Evolutionary conservation across 2,113 vertebrate genomes (phyloP).

Genomic region (Himantopus leucocephalus): DNA sequence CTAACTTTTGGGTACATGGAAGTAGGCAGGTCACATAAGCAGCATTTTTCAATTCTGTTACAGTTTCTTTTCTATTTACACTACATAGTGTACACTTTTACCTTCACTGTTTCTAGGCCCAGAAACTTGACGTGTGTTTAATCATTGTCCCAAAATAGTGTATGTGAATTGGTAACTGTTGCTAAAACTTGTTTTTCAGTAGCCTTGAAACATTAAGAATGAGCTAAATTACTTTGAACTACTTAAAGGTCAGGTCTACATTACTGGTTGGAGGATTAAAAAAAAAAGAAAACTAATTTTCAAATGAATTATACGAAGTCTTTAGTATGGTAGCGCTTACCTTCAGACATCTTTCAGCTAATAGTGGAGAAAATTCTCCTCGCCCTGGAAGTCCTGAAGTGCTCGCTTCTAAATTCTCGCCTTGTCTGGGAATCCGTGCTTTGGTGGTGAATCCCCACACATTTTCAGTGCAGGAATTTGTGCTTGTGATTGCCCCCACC

Average conservation of each 20-base stretch:
- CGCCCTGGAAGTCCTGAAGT: not conserved
- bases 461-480: not conserved
- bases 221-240: not conserved
- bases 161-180: not conserved
- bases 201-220: not conserved
- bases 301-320: not conserved
- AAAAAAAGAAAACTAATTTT: not conserved
- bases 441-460: not conserved
- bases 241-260: not conserved
- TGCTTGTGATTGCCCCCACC: too few species aligned
- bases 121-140: not conserved
- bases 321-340: not conserved
- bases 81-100: not conserved
- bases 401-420: not conserved
- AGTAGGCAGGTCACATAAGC: not conserved
- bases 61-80: not conserved
- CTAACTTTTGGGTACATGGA: not conserved
- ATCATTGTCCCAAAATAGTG: not conserved
- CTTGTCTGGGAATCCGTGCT: rapidly evolving
- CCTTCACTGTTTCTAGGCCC: not conserved
- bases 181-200: not conserved
- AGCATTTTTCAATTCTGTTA: not conserved
- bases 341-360: not conserved
- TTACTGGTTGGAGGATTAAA: not conserved
- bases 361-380: not conserved